Base-by-base conservation (phyloP, 2,797 vertebrate genomes). In the Acanthornis magna region DNA sequence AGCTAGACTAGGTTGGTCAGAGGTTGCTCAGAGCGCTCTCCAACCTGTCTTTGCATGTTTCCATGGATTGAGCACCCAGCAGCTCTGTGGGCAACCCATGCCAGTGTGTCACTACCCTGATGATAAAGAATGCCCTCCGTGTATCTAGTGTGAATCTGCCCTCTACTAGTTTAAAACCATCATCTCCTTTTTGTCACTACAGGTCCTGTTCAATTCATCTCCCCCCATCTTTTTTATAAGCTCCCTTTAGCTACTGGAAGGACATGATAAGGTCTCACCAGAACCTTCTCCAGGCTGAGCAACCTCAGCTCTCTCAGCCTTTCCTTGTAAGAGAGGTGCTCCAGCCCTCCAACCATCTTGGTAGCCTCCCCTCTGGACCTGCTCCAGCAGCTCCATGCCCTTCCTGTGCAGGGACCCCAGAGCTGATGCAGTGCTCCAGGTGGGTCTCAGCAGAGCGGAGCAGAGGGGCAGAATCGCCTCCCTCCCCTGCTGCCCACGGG, bases 351-450 rank as follows among this genome's bases (percentile, higher is more conserved):
- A 2, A 7, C 7, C 25, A 53, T 9, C 53, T 40, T 60, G 6
- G 16, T 7, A 3, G 23, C 11, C 20, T 58, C 13, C 27, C 21
- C 26, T 81, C 51, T 43, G 23, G 7, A 1, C 11, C 58, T 0
- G 0, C 16, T 53, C 13, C 38, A 17, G 1, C 23, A 66, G 19
- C 2, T 22, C n/a, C 13, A 8, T 34, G 38, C 73, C 16, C 16
- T 0, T 79, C 11, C 67, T 1, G 1, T 25, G 16, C 60, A 12
- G 25, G 36, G 29, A 40, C 11, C 38, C 60, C 67, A 73, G 53
- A 0, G 1, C 66, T 51, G 75, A 11, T 48, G 29, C 48, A 38
- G 67, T 1, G 34, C 57, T 78, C 30, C 74, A 78, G 50, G 22
- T 71, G 65, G 42, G 57, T 71, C 17, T 78, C 17, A 63, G 2